These are phyloP conservation scores for Elaphurus davidianus DNA, from an alignment of 2,113 vertebrate genomes.

Conservation along the genomic window DNA sequence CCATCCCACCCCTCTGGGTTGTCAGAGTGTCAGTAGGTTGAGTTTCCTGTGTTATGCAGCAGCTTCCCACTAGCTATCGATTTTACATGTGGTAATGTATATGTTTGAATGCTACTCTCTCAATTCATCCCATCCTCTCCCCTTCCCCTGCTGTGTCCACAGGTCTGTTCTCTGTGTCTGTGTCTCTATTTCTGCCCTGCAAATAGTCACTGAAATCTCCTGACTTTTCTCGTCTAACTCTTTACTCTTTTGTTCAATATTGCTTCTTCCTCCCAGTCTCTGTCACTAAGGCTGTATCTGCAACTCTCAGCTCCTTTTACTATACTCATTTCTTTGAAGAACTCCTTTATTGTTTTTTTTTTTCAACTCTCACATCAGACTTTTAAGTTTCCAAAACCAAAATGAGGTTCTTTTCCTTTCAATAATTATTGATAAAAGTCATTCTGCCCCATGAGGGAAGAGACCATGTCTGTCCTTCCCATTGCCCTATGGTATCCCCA, in stretches of 20 bases:
- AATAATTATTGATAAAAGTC: neutral
- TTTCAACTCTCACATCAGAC: neutral
- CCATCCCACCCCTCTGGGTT: neutral
- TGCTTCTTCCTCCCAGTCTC: neutral
- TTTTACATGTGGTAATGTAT: neutral
- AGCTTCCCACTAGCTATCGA: neutral
- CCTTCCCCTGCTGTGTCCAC: neutral
- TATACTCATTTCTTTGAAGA: neutral
- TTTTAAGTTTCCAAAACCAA: neutral
- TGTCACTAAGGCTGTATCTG: neutral
- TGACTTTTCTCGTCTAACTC: neutral
- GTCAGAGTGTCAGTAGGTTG: neutral
- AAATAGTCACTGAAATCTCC: neutral
- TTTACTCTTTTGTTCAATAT: neutral
- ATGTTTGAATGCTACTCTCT: neutral
- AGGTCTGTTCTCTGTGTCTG: neutral
- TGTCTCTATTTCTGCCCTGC: neutral
- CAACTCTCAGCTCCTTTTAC: neutral
- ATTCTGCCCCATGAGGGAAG: neutral
- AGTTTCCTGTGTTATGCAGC: neutral
- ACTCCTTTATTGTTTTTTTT: neutral
- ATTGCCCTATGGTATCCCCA: rapidly evolving
- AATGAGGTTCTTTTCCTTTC: neutral
- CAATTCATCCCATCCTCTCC: neutral
- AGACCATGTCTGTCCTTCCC: neutral